These are phyloP conservation scores for Orchesella cincta DNA, from an alignment of 1,140 invertebrate genomes.

Conservation along the genomic window DNA sequence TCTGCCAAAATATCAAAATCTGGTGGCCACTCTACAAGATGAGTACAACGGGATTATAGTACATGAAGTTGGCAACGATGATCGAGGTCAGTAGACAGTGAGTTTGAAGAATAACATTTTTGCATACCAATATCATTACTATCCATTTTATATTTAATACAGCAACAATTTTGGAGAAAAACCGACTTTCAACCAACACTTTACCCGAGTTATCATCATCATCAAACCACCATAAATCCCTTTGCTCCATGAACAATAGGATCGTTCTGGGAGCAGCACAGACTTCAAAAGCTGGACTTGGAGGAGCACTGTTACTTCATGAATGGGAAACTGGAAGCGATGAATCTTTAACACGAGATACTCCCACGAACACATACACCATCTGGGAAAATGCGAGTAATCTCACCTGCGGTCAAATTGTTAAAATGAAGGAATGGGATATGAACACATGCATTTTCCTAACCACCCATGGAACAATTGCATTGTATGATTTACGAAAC, in stretches of 20 bases:
- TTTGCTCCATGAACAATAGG: background rate
- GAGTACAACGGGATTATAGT: conserved; percentile 35
- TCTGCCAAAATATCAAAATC: conserved; percentile 22
- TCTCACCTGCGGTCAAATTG: background rate
- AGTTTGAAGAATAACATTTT: too few relatives aligned
- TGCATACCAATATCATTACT: too few relatives aligned
- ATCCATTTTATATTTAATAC: background rate
- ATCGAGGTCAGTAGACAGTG: conserved; percentile 48
- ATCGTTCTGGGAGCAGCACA: background rate
- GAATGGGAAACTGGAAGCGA: background rate
- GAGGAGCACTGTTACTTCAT: background rate
- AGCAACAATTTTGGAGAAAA: background rate
- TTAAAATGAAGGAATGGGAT: conserved; percentile 43
- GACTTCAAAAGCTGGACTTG: background rate
- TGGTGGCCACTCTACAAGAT: conserved; percentile 37
- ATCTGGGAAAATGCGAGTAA: background rate
- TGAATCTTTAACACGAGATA: background rate
- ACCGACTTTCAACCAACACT: background rate
- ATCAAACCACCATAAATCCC: too few relatives aligned
- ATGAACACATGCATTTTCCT: conserved; percentile 36
- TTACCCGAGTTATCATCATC: too few relatives aligned
- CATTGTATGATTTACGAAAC: conserved; percentile 35
- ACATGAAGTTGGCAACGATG: conserved; percentile 46
- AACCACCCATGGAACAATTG: conserved; percentile 34
- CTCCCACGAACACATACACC: background rate